These are phyloP conservation scores for Sarcophaga rosellei DNA, from an alignment of 2,888 invertebrate genomes.

Conservation along the genomic window DNA sequence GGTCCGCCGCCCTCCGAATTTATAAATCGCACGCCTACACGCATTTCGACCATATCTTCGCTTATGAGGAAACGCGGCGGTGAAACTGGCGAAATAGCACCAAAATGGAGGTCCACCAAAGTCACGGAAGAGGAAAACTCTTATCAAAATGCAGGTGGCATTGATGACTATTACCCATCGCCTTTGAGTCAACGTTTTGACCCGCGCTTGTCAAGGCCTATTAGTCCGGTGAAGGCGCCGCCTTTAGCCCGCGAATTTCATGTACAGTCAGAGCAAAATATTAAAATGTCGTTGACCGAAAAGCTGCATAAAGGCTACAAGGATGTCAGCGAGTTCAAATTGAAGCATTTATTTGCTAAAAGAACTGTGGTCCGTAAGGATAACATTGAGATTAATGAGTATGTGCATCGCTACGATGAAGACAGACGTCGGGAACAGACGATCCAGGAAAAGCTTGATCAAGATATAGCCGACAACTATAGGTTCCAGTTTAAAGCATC, in stretches of 20 bases:
- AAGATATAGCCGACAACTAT: constrained; percentile 75
- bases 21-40: constrained; percentile 78
- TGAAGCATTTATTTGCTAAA: constrained; percentile 78
- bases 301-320: constrained; percentile 78
- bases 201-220: constrained; percentile 69
- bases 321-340: constrained; percentile 77
- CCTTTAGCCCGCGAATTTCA: constrained; percentile 13
- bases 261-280: constrained; percentile 45
- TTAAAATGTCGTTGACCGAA: constrained; percentile 73
- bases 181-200: constrained; percentile 52
- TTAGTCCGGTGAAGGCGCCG: constrained; percentile 69
- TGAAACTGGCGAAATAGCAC: constrained; percentile 30
- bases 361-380: constrained; percentile 77
- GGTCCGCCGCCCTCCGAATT: constrained; percentile 71
- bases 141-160: constrained; percentile 75
- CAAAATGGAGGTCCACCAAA: constrained; percentile 45
- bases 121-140: constrained; percentile 62
- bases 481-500: constrained; percentile 75
- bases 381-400: constrained; percentile 77
- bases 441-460: constrained; percentile 73
- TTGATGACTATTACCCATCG: constrained; percentile 76
- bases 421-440: constrained; percentile 73
- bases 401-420: constrained; percentile 76
- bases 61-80: constrained; percentile 73
- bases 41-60: constrained; percentile 79